These are phyloP conservation scores for Macropodus opercularis DNA, from an alignment of 2,797 vertebrate species.

Conservation along the genomic window DNA sequence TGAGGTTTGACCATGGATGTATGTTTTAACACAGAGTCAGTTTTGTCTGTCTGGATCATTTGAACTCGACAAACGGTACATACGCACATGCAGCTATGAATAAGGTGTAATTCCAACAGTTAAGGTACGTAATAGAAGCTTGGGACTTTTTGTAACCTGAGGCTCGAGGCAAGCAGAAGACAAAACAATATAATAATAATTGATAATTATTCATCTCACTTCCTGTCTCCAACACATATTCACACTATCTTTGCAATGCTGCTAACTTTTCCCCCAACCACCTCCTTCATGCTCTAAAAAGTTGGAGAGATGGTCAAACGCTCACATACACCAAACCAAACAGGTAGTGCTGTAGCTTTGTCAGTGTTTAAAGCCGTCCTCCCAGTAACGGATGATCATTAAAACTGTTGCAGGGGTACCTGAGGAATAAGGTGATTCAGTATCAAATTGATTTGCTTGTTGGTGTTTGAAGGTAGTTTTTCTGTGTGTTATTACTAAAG, in stretches of 20 bases:
- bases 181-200: conserved; percentile 86
- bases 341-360: neutral
- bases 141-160: conserved; percentile 90
- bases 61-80: too few species aligned
- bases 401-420: conserved; percentile 1
- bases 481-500: conserved; percentile 44
- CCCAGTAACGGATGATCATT: neutral
- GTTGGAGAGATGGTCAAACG: neutral
- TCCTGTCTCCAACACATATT: conserved; percentile 9
- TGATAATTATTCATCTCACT: conserved; percentile 46
- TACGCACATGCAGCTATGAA: too few species aligned
- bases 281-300: neutral
- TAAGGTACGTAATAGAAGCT: too few species aligned
- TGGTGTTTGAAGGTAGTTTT: conserved; percentile 45
- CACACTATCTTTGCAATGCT: neutral
- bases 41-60: too few species aligned
- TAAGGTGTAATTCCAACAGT: too few species aligned
- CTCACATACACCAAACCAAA: neutral
- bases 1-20: too few species aligned
- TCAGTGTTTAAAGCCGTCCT: neutral
- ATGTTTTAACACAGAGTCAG: too few species aligned
- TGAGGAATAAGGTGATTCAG: conserved; percentile 10
- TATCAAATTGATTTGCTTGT: conserved; percentile 23
- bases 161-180: conserved; percentile 84
- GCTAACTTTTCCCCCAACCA: neutral